phyloP scores from a whole-genome alignment of 2,113 vertebrate genomes.

The Oenanthe oenanthe region DNA sequence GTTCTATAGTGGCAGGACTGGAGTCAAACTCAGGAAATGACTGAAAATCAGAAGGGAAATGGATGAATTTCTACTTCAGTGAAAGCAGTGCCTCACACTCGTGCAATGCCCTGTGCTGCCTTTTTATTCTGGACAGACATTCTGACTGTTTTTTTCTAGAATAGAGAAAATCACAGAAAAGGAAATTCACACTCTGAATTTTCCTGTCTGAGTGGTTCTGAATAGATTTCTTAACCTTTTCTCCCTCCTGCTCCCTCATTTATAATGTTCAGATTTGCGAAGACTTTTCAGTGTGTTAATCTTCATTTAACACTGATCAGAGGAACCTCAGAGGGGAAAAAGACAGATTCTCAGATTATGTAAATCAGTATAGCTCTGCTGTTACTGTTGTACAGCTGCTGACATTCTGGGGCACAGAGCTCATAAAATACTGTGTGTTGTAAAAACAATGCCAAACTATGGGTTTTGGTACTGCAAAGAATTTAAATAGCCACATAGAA shows the following conservation, averaged over 20 bases:
- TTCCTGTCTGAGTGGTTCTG: not conserved
- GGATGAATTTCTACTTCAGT: not conserved
- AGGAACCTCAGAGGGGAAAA: not conserved
- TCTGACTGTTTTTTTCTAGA: not conserved
- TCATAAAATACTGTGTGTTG: not conserved
- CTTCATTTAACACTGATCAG: not conserved
- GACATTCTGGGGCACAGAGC: not conserved
- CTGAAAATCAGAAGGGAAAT: not conserved
- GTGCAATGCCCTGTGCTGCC: not conserved
- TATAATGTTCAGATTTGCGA: not conserved
- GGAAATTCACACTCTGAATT: not conserved
- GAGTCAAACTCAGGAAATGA: not conserved
- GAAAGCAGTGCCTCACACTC: not conserved
- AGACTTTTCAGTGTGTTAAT: not conserved
- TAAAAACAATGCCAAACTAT: not conserved
- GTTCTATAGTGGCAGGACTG: not conserved
- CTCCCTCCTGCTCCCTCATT: not conserved
- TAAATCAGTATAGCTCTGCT: not conserved
- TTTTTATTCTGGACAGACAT: not conserved
- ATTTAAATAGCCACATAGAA: not conserved
- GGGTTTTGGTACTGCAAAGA: not conserved
- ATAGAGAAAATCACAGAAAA: not conserved
- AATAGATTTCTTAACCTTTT: not conserved
- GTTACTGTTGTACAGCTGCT: not conserved
- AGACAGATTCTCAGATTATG: not conserved